Evolutionary conservation across 1,140 invertebrate species (phyloP).

Genomic region (Pachypsylla venusta): DNA sequence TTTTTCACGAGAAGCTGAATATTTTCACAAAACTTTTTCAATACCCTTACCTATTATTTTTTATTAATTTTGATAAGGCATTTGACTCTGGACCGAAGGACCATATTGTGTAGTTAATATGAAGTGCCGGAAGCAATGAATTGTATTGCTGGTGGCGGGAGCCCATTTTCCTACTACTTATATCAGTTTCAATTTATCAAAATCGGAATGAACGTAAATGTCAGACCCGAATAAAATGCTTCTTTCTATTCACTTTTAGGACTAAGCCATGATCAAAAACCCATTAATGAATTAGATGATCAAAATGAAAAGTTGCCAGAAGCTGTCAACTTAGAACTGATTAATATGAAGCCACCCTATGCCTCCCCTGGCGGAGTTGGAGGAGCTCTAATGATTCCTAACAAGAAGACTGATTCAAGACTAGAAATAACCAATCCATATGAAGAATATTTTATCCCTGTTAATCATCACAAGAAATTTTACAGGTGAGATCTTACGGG

Average conservation of each 20-base stretch:
- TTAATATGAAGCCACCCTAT: slow-evolving; percentile 50
- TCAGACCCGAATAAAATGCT: too few relatives aligned
- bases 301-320: slow-evolving; percentile 40
- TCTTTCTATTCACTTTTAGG: neutral
- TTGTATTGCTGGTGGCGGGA: too few relatives aligned
- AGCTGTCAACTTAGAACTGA: slow-evolving; percentile 62
- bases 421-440: slow-evolving; percentile 56
- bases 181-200: too few relatives aligned
- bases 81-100: too few relatives aligned
- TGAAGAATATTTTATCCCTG: slow-evolving; percentile 68
- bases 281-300: neutral
- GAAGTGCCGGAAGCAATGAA: too few relatives aligned
- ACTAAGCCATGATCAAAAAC: neutral
- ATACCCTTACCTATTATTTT: too few relatives aligned
- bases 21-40: too few relatives aligned
- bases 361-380: slow-evolving; percentile 34
- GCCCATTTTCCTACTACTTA: too few relatives aligned
- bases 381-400: slow-evolving; percentile 23
- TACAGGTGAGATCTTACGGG: slow-evolving; percentile 62
- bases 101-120: too few relatives aligned
- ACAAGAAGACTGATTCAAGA: slow-evolving; percentile 44
- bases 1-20: too few relatives aligned
- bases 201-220: too few relatives aligned
- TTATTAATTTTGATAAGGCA: too few relatives aligned
- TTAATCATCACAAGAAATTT: slow-evolving; percentile 67